A percentile compares a stretch with the other conserved stretches of the same genome.
phyloP scores from a whole-genome alignment of 2,113 vertebrate species.

The Setophaga petechia region DNA sequence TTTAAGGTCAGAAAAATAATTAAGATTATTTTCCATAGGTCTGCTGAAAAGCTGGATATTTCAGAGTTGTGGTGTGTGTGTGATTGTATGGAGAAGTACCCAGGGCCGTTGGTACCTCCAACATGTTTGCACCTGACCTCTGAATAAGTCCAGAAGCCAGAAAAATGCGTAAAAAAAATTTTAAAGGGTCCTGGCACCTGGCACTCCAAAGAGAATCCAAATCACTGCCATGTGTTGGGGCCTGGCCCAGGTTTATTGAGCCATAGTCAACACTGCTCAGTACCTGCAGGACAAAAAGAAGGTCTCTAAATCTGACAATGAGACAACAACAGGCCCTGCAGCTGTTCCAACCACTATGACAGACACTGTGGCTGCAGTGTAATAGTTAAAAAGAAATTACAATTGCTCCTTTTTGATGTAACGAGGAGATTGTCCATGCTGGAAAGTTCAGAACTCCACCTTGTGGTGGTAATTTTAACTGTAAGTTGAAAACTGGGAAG shows the following conservation, averaged over 20 bases:
- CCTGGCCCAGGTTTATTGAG: neutral
- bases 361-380: neutral
- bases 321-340: neutral
- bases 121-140: neutral
- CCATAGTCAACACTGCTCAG: neutral
- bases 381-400: neutral
- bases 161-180: neutral
- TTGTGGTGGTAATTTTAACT: conserved; percentile 54
- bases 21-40: neutral
- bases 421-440: neutral
- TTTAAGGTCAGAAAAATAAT: neutral
- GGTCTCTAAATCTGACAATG: neutral
- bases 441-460: conserved; percentile 60
- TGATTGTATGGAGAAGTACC: neutral
- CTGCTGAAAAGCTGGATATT: neutral
- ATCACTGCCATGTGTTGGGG: neutral
- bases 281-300: neutral
- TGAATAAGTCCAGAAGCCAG: neutral
- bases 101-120: neutral
- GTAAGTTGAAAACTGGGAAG: neutral
- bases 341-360: neutral
- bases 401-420: neutral
- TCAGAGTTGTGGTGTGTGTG: neutral
- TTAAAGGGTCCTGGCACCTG: neutral
- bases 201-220: neutral